Percentiles rank a stretch among this genome's conserved stretches.
phyloP scores from a whole-genome alignment of 1,140 invertebrate genomes.

The Calliopsis andreniformis region DNA sequence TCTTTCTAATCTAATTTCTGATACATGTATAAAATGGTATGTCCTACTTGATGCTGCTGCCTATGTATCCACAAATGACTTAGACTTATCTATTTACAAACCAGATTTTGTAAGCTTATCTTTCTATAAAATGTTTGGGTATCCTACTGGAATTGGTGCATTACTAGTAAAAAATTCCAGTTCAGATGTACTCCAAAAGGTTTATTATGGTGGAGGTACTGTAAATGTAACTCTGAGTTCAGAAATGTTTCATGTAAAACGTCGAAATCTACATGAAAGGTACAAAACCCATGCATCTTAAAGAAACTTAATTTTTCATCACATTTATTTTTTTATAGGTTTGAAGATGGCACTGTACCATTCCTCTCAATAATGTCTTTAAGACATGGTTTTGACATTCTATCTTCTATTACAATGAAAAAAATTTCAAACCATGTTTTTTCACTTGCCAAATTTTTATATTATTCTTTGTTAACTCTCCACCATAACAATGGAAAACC shows the following conservation, averaged over 20 bases:
- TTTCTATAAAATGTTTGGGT: constrained; percentile 99
- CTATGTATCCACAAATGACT: constrained; percentile 88
- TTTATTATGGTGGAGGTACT: constrained; percentile 96
- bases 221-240: constrained; percentile 90
- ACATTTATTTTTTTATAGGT: constrained; percentile 83
- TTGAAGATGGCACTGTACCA: constrained; percentile 96
- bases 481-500: constrained; percentile 89
- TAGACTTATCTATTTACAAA: constrained; percentile 88
- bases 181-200: constrained; percentile 85
- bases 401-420: constrained; percentile 85
- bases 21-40: constrained; percentile 84
- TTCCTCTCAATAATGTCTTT: constrained; percentile 93
- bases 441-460: constrained; percentile 88
- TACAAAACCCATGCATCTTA: constrained; percentile 69
- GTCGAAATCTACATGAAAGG: constrained; percentile 87
- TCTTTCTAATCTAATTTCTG: constrained; percentile 79
- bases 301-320: constrained; percentile 26
- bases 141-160: constrained; percentile 96
- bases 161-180: constrained; percentile 89
- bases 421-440: constrained; percentile 89
- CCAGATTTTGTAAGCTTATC: constrained; percentile 96
- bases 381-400: constrained; percentile 89
- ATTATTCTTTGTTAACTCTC: constrained; percentile 84
- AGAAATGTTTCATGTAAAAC: constrained; percentile 86
- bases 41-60: constrained; percentile 93